These are phyloP conservation scores for Emydocephalus ijimae DNA, from an alignment of 2,113 vertebrate genomes.

Conservation along the genomic window DNA sequence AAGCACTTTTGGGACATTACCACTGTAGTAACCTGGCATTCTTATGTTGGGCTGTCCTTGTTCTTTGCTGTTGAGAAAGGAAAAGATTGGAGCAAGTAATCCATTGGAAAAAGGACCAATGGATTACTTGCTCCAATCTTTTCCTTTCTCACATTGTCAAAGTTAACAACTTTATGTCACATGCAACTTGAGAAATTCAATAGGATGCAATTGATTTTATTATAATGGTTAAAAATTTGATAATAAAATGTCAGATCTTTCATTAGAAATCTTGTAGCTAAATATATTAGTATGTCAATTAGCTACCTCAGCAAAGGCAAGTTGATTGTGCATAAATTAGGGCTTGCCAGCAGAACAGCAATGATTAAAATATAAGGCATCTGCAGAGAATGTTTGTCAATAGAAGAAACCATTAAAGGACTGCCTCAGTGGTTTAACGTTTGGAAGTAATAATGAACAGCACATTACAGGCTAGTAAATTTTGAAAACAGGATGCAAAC, in stretches of 20 bases:
- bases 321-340: conserved; percentile 13
- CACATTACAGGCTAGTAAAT: conserved; percentile 23
- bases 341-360: conserved; percentile 21
- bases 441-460: conserved; percentile 34
- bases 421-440: conserved; percentile 21
- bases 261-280: conserved; percentile 15
- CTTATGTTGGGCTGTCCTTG: not conserved
- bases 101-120: not conserved
- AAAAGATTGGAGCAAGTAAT: too few relatives aligned
- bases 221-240: not conserved
- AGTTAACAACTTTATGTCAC: not conserved
- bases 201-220: conserved; percentile 1
- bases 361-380: conserved; percentile 38
- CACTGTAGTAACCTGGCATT: not conserved
- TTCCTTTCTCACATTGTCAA: not conserved
- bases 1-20: too few relatives aligned
- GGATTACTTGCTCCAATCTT: not conserved
- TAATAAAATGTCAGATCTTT: not conserved
- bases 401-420: conserved; percentile 36
- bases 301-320: conserved; percentile 26
- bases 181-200: not conserved
- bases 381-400: conserved; percentile 33
- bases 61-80: not conserved
- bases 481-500: conserved; percentile 13
- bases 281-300: conserved; percentile 23